Evolutionary conservation across 2,797 vertebrate genomes (phyloP).

Genomic region (Sebastes matsubarae): DNA sequence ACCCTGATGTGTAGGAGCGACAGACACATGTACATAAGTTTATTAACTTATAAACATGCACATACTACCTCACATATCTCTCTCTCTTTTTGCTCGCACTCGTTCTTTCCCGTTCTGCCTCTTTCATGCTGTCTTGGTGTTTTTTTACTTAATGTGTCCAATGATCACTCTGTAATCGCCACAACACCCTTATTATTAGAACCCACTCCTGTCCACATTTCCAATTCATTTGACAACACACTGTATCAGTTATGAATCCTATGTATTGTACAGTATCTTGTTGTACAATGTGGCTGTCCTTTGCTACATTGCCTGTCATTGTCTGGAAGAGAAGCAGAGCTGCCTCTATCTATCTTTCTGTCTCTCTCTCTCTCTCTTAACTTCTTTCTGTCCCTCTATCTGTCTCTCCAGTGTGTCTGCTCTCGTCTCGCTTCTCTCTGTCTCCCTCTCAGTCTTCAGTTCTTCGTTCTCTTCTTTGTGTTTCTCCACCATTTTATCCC

Average conservation of each 20-base stretch:
- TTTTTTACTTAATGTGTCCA: slow-evolving; percentile 75
- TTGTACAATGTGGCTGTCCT: slow-evolving; percentile 83
- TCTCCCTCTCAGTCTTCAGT: slow-evolving; percentile 68
- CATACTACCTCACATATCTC: slow-evolving; percentile 80
- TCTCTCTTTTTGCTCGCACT: slow-evolving; percentile 74
- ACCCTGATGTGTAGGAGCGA: slow-evolving; percentile 82
- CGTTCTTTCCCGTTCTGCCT: slow-evolving; percentile 73
- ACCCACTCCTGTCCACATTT: slow-evolving; percentile 75
- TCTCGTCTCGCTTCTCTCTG: slow-evolving; percentile 56
- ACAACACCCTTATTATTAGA: slow-evolving; percentile 69
- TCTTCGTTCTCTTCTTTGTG: slow-evolving; percentile 81
- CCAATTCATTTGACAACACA: slow-evolving; percentile 76
- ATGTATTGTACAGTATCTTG: slow-evolving; percentile 81
- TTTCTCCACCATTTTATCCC: slow-evolving; percentile 75
- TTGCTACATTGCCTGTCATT: slow-evolving; percentile 83
- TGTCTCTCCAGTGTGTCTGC: slow-evolving; percentile 39
- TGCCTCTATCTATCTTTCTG: slow-evolving; percentile 52
- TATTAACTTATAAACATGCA: slow-evolving; percentile 83
- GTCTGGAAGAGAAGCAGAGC: slow-evolving; percentile 82
- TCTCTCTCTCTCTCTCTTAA: slow-evolving; percentile 8
- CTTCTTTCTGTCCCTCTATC: slow-evolving; percentile 37
- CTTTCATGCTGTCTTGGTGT: slow-evolving; percentile 81
- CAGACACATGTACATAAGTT: slow-evolving; percentile 85
- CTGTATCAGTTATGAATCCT: slow-evolving; percentile 79
- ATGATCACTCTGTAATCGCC: slow-evolving; percentile 78